phyloP scores from a whole-genome alignment of 2,888 invertebrate genomes.

The Therioaphis trifolii region DNA sequence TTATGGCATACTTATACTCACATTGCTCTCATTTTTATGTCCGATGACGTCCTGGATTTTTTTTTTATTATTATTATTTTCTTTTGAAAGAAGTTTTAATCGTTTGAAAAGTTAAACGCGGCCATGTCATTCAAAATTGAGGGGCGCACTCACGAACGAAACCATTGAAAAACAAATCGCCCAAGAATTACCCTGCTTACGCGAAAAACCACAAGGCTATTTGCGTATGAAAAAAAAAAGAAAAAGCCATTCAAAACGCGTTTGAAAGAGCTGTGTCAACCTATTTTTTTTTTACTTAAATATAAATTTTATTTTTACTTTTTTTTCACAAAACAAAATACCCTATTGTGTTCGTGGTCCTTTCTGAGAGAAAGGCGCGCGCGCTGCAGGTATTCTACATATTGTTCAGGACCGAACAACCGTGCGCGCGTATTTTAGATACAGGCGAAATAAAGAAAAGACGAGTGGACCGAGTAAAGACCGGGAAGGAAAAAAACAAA shows the following conservation, averaged over 20 bases:
- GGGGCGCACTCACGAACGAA: not conserved
- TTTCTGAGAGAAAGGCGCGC: constrained; percentile 4
- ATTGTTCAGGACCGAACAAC: not conserved
- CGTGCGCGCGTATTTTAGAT: not conserved
- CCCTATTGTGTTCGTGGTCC: constrained; percentile 9
- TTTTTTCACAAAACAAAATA: not conserved
- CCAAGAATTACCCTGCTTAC: not conserved
- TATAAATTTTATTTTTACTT: no score
- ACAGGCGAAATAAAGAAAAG: constrained; percentile 15
- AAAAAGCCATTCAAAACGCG: not conserved
- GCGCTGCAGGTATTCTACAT: not conserved
- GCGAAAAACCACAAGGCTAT: not conserved
- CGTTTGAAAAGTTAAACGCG: not conserved
- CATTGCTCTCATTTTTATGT: no score
- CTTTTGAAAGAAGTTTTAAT: not conserved
- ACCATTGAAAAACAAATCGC: not conserved
- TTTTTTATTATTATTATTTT: no score
- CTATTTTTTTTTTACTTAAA: not conserved
- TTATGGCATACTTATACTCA: no score
- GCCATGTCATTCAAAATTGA: not conserved
- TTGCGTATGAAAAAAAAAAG: not conserved
- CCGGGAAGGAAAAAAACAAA: not conserved
- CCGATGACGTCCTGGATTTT: no score
- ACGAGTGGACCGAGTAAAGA: not conserved
- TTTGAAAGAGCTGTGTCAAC: not conserved